Evolutionary conservation across 2,113 vertebrate genomes (phyloP).

Genomic region (Galbula dea): DNA sequence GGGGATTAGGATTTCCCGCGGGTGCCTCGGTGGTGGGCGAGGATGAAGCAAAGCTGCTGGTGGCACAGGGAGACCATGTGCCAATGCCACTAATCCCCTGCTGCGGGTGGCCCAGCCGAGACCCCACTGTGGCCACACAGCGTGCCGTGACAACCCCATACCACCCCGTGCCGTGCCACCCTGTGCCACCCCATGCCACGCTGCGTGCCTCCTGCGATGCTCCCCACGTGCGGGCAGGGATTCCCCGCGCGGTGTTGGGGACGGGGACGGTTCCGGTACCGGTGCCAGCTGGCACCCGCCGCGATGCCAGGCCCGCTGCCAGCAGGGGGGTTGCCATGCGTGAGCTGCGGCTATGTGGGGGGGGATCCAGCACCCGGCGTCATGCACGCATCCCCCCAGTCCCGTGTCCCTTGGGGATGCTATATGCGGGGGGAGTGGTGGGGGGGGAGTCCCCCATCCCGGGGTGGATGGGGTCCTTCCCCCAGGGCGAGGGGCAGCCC

Average conservation of each 20-base stretch:
- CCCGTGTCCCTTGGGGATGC: neutral
- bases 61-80: neutral
- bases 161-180: neutral
- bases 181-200: no score
- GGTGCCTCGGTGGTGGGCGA: neutral
- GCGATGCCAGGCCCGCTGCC: neutral
- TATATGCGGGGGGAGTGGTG: no score
- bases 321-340: neutral
- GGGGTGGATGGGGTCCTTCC: neutral
- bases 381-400: rapidly evolving
- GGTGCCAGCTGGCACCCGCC: neutral
- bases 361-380: neutral
- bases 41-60: neutral
- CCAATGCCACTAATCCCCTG: neutral
- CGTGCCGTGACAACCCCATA: neutral
- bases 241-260: neutral
- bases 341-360: neutral
- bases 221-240: neutral
- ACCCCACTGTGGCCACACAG: neutral
- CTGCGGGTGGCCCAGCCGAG: neutral
- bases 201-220: neutral
- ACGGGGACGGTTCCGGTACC: neutral
- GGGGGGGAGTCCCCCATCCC: no score
- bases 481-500: rapidly evolving
- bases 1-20: neutral